Conservation (phyloP, 2,797 vertebrate genomes). For the Mormyrus hasselquistii region DNA sequence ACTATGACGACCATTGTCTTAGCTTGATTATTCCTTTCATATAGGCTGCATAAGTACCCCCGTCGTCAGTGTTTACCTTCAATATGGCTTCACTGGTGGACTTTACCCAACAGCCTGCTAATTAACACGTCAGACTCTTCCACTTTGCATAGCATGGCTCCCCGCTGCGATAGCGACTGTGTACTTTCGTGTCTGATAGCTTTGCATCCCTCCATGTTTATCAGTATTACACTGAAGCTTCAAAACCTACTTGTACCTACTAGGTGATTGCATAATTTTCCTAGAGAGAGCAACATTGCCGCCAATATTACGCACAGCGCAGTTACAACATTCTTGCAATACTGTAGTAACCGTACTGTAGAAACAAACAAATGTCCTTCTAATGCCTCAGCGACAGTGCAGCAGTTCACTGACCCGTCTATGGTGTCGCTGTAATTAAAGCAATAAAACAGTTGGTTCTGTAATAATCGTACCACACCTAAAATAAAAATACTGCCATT, state of each 20-base stretch:
- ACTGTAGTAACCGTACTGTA: neutral
- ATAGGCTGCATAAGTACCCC: neutral
- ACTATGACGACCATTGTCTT: neutral
- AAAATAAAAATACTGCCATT: neutral
- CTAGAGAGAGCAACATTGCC: neutral
- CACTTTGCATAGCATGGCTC: constrained; percentile 7
- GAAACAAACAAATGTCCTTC: neutral
- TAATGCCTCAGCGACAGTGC: neutral
- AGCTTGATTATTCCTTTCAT: neutral
- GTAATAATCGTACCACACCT: neutral
- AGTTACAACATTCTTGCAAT: neutral
- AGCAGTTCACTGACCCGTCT: neutral
- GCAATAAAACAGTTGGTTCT: neutral
- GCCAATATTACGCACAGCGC: neutral
- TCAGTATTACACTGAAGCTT: neutral
- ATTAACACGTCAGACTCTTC: neutral
- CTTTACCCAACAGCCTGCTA: neutral
- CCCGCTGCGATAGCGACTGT: neutral
- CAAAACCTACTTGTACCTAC: neutral
- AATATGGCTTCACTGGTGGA: neutral
- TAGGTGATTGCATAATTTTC: neutral
- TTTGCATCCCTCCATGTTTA: neutral
- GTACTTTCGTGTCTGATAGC: neutral
- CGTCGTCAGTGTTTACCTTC: neutral
- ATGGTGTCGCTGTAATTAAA: neutral